A percentile compares a stretch with the other conserved stretches of the same genome.
Conservation (phyloP, 2,888 invertebrate genomes). For the Luperina nickerlii region DNA sequence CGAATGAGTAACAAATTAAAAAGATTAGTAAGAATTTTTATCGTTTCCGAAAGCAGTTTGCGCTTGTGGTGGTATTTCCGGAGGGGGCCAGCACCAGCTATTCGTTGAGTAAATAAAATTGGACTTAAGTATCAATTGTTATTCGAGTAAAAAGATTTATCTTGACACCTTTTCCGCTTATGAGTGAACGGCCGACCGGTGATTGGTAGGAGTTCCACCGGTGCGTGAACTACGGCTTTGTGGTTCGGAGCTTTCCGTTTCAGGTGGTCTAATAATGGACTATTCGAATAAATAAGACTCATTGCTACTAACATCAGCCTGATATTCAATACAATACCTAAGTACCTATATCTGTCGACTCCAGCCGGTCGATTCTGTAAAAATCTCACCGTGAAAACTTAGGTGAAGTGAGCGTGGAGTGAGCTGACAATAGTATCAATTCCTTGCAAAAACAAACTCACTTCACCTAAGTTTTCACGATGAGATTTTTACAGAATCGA, state of each 20-base stretch:
- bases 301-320: neutral
- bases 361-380: too few relatives aligned
- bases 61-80: slow-evolving; percentile 72
- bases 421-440: too few relatives aligned
- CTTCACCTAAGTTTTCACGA: too few relatives aligned
- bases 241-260: slow-evolving; percentile 11
- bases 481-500: too few relatives aligned
- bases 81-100: slow-evolving; percentile 61
- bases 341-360: neutral
- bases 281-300: neutral
- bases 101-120: slow-evolving; percentile 57
- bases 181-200: slow-evolving; percentile 28
- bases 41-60: slow-evolving; percentile 78
- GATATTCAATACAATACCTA: neutral
- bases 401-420: too few relatives aligned
- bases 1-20: slow-evolving; percentile 70
- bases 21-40: slow-evolving; percentile 79
- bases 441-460: too few relatives aligned
- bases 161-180: slow-evolving; percentile 57
- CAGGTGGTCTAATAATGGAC: neutral
- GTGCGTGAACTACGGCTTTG: slow-evolving; percentile 23
- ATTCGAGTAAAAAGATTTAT: slow-evolving; percentile 59
- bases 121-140: slow-evolving; percentile 61
- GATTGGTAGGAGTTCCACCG: slow-evolving; percentile 30
- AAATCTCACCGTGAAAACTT: too few relatives aligned